These are phyloP conservation scores for Ennomos quercinarius DNA, from an alignment of 2,888 invertebrate genomes.

Conservation along the genomic window DNA sequence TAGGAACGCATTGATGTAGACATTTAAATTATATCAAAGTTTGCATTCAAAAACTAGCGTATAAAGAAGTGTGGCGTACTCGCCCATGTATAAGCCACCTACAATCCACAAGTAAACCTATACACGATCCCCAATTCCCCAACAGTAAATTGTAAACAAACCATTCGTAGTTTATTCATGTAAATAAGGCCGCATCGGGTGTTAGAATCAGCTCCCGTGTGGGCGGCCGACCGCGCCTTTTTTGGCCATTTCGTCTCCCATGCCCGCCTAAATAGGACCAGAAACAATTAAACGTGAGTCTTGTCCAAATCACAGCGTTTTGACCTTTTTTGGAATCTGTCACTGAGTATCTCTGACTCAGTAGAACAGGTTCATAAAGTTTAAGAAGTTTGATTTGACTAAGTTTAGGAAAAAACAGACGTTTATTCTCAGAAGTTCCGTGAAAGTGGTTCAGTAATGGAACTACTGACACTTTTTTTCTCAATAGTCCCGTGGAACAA, in stretches of 20 bases:
- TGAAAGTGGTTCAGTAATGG: no score
- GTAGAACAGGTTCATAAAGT: slow-evolving; percentile 28
- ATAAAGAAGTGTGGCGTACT: no score
- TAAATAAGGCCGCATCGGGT: slow-evolving; percentile 45
- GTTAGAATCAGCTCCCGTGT: slow-evolving; percentile 50
- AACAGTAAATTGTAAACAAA: slow-evolving; percentile 32
- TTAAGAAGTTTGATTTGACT: not conserved
- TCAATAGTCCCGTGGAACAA: no score
- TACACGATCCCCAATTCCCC: no score
- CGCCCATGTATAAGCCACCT: no score
- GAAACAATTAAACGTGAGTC: slow-evolving; percentile 58
- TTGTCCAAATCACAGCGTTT: slow-evolving; percentile 59
- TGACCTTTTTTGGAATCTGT: slow-evolving; percentile 46
- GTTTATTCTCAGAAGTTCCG: no score
- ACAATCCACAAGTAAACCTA: no score
- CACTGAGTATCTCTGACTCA: slow-evolving; percentile 15
- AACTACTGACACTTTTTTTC: no score
- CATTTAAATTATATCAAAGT: no score
- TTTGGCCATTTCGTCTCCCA: slow-evolving; percentile 54
- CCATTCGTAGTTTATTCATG: slow-evolving; percentile 32
- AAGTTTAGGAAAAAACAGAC: no score
- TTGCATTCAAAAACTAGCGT: no score
- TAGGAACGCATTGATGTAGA: no score
- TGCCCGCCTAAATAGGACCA: slow-evolving; percentile 47
- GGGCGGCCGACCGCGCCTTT: slow-evolving; percentile 49